Percentiles rank a stretch among this genome's conserved stretches.
These are phyloP conservation scores for Stictocephala bisonia DNA, from an alignment of 2,888 invertebrate species.

Conservation along the genomic window DNA sequence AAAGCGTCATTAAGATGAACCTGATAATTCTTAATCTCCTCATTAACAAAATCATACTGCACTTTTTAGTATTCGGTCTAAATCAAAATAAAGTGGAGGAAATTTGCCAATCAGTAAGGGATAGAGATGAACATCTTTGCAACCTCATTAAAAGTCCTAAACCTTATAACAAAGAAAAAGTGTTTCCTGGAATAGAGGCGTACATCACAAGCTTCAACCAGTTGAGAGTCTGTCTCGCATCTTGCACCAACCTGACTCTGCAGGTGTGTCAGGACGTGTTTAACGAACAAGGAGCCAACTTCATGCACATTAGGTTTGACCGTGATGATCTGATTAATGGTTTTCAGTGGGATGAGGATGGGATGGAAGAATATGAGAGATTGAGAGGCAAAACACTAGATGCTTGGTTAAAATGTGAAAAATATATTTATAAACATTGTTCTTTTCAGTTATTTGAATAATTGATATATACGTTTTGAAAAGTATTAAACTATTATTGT, in stretches of 20 bases:
- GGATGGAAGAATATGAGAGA: slow-evolving; percentile 3
- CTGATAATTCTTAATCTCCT: not conserved
- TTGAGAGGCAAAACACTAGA: slow-evolving; percentile 24
- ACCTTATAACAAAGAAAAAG: slow-evolving; percentile 15
- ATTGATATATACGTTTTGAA: too few species aligned
- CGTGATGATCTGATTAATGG: slow-evolving; percentile 19
- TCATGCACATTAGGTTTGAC: slow-evolving; percentile 25
- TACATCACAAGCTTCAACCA: not conserved
- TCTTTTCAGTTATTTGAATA: slow-evolving; percentile 6
- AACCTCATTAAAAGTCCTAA: not conserved
- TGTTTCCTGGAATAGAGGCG: not conserved
- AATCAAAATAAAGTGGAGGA: not conserved
- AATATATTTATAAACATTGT: slow-evolving; percentile 2
- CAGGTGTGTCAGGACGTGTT: slow-evolving; percentile 10
- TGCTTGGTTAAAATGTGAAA: slow-evolving; percentile 11
- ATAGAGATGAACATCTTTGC: slow-evolving; percentile 2
- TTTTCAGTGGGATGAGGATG: slow-evolving; percentile 1
- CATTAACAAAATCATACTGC: too few species aligned
- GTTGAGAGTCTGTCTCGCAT: not conserved
- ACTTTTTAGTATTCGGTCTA: not conserved
- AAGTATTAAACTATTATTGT: too few species aligned
- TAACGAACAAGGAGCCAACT: slow-evolving; percentile 18
- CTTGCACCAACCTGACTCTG: not conserved
- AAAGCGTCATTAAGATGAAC: too few species aligned
- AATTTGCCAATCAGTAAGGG: not conserved